Percentiles rank a stretch among this genome's conserved stretches.
These are phyloP conservation scores for Subacronicta megacephala DNA, from an alignment of 2,888 invertebrate species.

Conservation along the genomic window DNA sequence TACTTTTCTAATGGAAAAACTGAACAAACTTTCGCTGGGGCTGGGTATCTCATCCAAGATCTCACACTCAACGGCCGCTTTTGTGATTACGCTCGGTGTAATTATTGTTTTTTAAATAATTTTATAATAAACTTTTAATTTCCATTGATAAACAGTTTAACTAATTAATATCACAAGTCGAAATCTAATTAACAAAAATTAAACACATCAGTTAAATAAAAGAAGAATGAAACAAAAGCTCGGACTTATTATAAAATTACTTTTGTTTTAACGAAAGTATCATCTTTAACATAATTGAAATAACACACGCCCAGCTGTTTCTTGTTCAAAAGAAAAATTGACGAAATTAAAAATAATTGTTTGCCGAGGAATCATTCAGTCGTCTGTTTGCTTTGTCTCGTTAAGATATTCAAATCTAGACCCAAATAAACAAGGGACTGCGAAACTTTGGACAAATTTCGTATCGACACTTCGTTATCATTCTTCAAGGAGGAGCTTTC, in stretches of 20 bases:
- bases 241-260: constrained; percentile 1
- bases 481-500: constrained; percentile 41
- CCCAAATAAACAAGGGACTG: constrained; percentile 45
- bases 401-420: constrained; percentile 56
- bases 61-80: too few species aligned
- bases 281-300: constrained; percentile 28
- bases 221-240: constrained; percentile 4
- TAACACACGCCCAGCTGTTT: constrained; percentile 19
- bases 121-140: too few species aligned
- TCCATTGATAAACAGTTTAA: too few species aligned
- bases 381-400: constrained; percentile 49
- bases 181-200: constrained; percentile 1
- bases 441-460: constrained; percentile 51
- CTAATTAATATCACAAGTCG: too few species aligned
- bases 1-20: too few species aligned
- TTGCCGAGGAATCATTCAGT: constrained; percentile 24
- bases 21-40: too few species aligned
- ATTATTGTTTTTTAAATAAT: too few species aligned
- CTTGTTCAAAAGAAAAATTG: constrained; percentile 36
- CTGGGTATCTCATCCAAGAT: too few species aligned
- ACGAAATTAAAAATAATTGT: constrained; percentile 52
- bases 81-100: too few species aligned
- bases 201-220: neutral
- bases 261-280: constrained; percentile 11
- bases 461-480: constrained; percentile 59